Percentiles rank a stretch among this genome's conserved stretches.
Conservation (phyloP, 2,888 invertebrate species). For the Chrysina gloriosa region DNA sequence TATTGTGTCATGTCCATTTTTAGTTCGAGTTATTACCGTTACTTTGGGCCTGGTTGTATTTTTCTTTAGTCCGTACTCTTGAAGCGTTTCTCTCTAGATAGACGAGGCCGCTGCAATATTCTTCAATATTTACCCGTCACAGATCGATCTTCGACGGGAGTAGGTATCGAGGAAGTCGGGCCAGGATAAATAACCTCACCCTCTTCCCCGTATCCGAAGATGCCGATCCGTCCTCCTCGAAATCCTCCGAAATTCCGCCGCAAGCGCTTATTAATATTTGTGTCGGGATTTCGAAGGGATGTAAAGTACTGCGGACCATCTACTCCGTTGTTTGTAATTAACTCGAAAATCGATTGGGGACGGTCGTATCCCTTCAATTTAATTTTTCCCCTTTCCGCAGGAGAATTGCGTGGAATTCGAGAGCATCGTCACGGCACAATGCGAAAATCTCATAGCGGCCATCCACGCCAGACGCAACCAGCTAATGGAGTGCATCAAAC, state of each 20-base stretch:
- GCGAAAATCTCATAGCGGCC: constrained; percentile 87
- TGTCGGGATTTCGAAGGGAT: not conserved
- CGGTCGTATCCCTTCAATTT: not conserved
- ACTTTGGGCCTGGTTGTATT: no score
- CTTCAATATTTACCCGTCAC: constrained; percentile 38
- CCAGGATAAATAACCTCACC: constrained; percentile 32
- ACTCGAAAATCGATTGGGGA: not conserved
- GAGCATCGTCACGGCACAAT: constrained; percentile 84
- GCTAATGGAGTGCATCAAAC: constrained; percentile 82
- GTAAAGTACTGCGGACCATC: constrained; percentile 6
- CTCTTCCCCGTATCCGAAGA: not conserved
- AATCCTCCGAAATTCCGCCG: constrained; percentile 8
- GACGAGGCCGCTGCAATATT: no score
- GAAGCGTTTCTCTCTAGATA: no score
- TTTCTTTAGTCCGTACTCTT: no score
- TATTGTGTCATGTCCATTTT: no score
- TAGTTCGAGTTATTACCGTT: no score
- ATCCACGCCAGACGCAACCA: constrained; percentile 87
- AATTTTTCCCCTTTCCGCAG: constrained; percentile 71
- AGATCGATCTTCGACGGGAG: constrained; percentile 32
- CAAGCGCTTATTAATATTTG: constrained; percentile 29
- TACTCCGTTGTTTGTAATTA: constrained; percentile 28
- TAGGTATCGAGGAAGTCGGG: constrained; percentile 25
- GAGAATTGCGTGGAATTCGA: constrained; percentile 94
- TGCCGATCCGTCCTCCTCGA: not conserved